Evolutionary conservation across 2,888 invertebrate genomes (phyloP).

Genomic region (Mythimna loreyi): DNA sequence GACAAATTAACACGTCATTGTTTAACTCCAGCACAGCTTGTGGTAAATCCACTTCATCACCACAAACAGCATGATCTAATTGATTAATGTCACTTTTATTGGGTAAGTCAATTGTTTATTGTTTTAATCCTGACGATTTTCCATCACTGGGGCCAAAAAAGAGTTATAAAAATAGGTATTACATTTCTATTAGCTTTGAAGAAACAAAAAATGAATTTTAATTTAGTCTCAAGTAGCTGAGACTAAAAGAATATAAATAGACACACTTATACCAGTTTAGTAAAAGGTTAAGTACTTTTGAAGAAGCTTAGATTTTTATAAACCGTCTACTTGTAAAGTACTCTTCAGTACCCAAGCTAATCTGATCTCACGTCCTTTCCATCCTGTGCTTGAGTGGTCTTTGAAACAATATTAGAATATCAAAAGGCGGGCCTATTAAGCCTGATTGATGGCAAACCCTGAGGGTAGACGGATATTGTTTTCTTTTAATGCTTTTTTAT

Average conservation of each 20-base stretch:
- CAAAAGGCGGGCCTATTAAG: conserved; percentile 48
- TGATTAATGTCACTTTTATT: background rate
- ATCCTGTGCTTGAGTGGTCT: conserved; percentile 55
- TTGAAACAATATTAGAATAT: conserved; percentile 54
- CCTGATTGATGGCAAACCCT: conserved; percentile 46
- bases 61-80: background rate
- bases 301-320: conserved; percentile 21
- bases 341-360: conserved; percentile 15
- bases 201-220: background rate
- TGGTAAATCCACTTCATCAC: conserved; percentile 17
- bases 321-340: conserved; percentile 21
- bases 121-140: background rate
- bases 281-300: conserved; percentile 4
- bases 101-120: background rate
- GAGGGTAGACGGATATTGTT: background rate
- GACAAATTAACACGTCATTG: too few species aligned
- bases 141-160: too few species aligned
- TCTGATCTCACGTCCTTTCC: conserved; percentile 31
- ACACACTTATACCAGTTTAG: conserved; percentile 3
- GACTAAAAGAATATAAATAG: conserved; percentile 2
- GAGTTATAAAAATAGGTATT: background rate
- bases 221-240: conserved; percentile 1
- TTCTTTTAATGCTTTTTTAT: conserved; percentile 8
- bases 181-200: background rate
- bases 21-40: conserved; percentile 25